Evolutionary conservation across 2,888 invertebrate species (phyloP).

Genomic region (Brachypalpus laphriformis): DNA sequence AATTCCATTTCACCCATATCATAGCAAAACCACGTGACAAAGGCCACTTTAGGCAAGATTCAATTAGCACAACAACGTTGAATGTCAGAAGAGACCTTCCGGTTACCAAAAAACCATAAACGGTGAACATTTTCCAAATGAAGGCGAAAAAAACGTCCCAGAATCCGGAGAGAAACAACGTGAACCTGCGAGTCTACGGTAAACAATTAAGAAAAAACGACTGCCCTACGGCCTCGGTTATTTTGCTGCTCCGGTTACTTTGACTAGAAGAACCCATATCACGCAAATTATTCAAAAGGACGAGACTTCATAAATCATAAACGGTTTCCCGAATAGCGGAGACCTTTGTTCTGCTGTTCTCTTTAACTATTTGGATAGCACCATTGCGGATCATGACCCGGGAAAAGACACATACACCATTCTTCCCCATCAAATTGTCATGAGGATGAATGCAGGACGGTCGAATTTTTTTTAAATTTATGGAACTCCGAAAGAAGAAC

Average conservation of each 20-base stretch:
- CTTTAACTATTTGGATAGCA: constrained; percentile 1
- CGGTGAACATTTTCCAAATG: constrained; percentile 5
- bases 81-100: constrained; percentile 4
- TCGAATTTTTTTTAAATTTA: constrained; percentile 5
- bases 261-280: constrained; percentile 25
- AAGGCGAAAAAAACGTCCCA: background rate
- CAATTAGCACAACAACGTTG: constrained; percentile 38
- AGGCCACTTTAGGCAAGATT: constrained; percentile 10
- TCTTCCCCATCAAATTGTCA: constrained; percentile 18
- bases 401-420: constrained; percentile 13
- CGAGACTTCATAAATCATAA: constrained; percentile 61
- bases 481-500: background rate
- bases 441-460: background rate
- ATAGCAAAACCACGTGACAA: background rate
- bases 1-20: background rate
- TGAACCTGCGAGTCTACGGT: constrained; percentile 15
- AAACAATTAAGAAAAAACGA: constrained; percentile 50
- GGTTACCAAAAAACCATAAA: constrained; percentile 19
- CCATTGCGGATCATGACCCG: constrained; percentile 40
- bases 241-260: constrained; percentile 2
- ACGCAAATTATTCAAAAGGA: constrained; percentile 61
- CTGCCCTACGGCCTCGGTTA: constrained; percentile 3
- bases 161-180: background rate
- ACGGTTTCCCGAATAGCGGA: constrained; percentile 28
- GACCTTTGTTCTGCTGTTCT: constrained; percentile 40